Base-by-base conservation (phyloP, 2,888 invertebrate species). In the Trilocha varians region DNA sequence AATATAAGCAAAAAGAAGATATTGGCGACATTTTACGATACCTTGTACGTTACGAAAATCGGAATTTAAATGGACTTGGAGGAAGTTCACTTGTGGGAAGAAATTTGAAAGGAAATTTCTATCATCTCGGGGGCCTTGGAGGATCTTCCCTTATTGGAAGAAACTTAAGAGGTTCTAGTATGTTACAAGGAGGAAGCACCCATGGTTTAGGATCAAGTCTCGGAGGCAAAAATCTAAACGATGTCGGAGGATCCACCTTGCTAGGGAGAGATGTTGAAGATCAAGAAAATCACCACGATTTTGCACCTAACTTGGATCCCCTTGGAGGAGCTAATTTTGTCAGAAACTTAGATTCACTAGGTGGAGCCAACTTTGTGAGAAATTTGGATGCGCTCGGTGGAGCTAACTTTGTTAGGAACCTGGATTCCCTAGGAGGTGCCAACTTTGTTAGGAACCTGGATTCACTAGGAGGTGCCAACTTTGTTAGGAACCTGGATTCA, bases 321-420 rank as follows among this genome's bases (percentile, higher is more conserved):
- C 25, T 25, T 25, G 82, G 78, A n/a, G 77, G 83, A 3, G 72
- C 76, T 17, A 79, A 79, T 55, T 74, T 79, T 34, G 77, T 79
- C 14, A 70, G 75, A 36, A 75, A 70, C 57, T 47, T 84, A 42
- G 83, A 83, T 52, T 74, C 78, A 41, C 60, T 82, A 41, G 83
- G 82, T 11, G 78, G 83, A 39, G 78, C 78, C 9, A 87, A 88
- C 56, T 70, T 83, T 5, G 78, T 84, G 58, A 83, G 71, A 55
- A 79, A 78, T 44, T 65, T 82, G 6, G 82, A 84, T 45, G 70
- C 73, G 47, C 69, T 80, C 13, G 82, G 84, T 5, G 85, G 84
- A 13, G 77, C 77, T 0, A 79, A 85, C 55, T 62, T 83, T 4
- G 66, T 82, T 0, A 78, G 78, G 44, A 70, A 69, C 45, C 46